Evolutionary conservation across 2,888 invertebrate genomes (phyloP), one percentile per base, ranked within the genome.

Genomic region (Loripinus fragilis): DNA sequence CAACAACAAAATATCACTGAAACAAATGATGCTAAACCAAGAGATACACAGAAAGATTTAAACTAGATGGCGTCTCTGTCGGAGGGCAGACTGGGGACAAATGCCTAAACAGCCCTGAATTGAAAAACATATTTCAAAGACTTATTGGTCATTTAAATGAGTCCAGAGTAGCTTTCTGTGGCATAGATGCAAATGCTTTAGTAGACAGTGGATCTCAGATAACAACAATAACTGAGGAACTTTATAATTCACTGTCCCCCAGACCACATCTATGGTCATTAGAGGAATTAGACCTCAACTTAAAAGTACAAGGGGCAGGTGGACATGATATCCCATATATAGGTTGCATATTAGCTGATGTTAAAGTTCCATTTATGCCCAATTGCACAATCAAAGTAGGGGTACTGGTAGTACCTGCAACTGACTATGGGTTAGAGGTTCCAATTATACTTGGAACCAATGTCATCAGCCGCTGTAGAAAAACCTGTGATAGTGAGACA

Each of bases 381-480:
- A 20, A 48, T 23, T n/a, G n/a, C 23, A 23, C 5, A 5, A 48
- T 17, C 5, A 20, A 48, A 48, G 48, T 48, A 5, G 48, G 48
- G 20, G 17, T 20, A n/a, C 20, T 48, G 3, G 48, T 48, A 10
- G 48, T 48, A 20, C 48, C 48, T 8, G 5, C 10, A 2, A 7
- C 5, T 5, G 10, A 28, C 12, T n/a, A n/a, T n/a, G n/a, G n/a
- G n/a, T n/a, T n/a, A n/a, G n/a, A n/a, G n/a, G 60, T 60, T 5
- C 60, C 60, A 3, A 28, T 60, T 12, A 60, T 60, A n/a, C 17
- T 60, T 30, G 60, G 60, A 60, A 60, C 60, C 10, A 60, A 60
- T 60, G 25, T 33, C 17, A 60, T 60, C 33, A 28, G 33, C 48
- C 5, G 48, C 7, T 5, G 5, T 5, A 48, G 48, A 23, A 48